These are phyloP conservation scores for Aplochiton taeniatus DNA, from an alignment of 2,797 vertebrate genomes.

Conservation along the genomic window DNA sequence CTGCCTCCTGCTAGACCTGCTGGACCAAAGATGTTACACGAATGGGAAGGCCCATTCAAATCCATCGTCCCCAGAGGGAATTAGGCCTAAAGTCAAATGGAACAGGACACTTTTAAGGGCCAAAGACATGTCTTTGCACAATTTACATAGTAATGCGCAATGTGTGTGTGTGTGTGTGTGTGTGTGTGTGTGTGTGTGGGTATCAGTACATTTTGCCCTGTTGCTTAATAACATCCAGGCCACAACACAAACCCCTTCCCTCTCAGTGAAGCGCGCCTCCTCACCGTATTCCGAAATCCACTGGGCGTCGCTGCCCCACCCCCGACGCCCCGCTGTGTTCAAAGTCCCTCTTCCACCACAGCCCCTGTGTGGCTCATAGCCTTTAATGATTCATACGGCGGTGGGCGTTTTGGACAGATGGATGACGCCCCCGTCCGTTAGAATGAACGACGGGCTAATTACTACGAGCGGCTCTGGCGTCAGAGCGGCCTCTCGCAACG, in stretches of 20 bases:
- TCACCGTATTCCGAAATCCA: conserved; percentile 8
- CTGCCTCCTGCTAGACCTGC: conserved; percentile 18
- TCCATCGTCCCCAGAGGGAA: no score
- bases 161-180: neutral
- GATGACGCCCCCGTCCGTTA: conserved; percentile 6
- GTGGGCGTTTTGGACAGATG: conserved; percentile 3
- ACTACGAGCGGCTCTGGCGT: conserved; percentile 20
- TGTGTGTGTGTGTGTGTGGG: neutral
- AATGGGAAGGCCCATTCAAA: no score
- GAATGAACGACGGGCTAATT: conserved; percentile 20
- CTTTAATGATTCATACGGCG: conserved; percentile 22
- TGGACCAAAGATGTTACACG: neutral
- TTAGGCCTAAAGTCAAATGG: no score
- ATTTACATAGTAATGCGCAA: no score
- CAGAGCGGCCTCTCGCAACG: neutral
- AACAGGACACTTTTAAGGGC: no score
- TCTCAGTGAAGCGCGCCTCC: neutral
- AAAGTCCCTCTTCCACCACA: no score
- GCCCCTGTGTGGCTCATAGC: conserved; percentile 19
- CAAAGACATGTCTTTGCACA: neutral
- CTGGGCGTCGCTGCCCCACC: conserved; percentile 11
- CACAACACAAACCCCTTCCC: no score
- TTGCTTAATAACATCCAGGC: conserved; percentile 19
- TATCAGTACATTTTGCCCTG: neutral
- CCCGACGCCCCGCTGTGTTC: conserved; percentile 3